Evolutionary conservation across 2,113 vertebrate genomes (phyloP), one percentile per base, ranked within the genome.

Genomic region (Heterochromis multidens): DNA sequence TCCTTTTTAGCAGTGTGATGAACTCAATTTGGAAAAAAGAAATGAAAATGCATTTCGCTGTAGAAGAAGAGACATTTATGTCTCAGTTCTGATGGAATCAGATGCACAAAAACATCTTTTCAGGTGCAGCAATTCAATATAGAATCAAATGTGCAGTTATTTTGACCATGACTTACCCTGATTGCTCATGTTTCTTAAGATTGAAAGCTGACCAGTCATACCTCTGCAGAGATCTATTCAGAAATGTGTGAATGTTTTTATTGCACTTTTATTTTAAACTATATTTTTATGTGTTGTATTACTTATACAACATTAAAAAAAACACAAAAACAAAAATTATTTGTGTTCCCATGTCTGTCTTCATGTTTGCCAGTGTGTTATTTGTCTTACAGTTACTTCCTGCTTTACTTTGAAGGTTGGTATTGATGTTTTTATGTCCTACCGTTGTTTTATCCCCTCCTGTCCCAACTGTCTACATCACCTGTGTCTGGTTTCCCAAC

Each of bases 321-420:
- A n/a, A n/a, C n/a, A n/a, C n/a, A n/a, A n/a, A n/a, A n/a, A n/a
- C n/a, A n/a, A n/a, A n/a, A n/a, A n/a, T n/a, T n/a, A n/a, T n/a
- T n/a, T n/a, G n/a, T n/a, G 4, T 10, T 25, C 17, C 37, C 63
- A 6, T 2, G 1, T 43, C 63, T 1, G 2, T 14, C 35, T 0
- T 67, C 63, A 10, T 1, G 63, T 25, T 67, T 25, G 37, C 10
- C 63, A 43, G 37, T 14, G 3, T 67, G 63, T 43, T 25, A 9
- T 25, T 67, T 13, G 4, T 43, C 63, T 25, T 40, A 40, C 7
- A 67, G 35, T n/a, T 67, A 67, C 62, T 40, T 62, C 29, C 29
- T 35, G 23, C 33, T 67, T 67, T 4, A 43, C 2, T 0, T 10
- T 43, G 62, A 67, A 25, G 35, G 63, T 43, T 25, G 5, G n/a